phyloP scores from a whole-genome alignment of 2,797 vertebrate species.

The Strix occidentalis region DNA sequence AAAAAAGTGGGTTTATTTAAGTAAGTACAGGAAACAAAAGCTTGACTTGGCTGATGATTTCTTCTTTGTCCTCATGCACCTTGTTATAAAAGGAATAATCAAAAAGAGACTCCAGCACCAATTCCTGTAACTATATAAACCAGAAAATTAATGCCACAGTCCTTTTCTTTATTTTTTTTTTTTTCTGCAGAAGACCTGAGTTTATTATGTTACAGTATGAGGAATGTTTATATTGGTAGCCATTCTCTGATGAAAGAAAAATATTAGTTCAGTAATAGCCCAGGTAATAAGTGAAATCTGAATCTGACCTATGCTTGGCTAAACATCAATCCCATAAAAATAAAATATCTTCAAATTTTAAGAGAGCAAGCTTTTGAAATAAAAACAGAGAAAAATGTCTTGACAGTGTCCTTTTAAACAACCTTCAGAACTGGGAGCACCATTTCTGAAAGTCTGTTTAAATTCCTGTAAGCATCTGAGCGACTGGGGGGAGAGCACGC shows the following conservation, averaged over 20 bases:
- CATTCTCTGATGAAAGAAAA: background rate
- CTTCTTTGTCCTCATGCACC: background rate
- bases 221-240: background rate
- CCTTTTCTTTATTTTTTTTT: background rate
- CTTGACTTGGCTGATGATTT: background rate
- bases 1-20: background rate
- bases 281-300: background rate
- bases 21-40: background rate
- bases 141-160: background rate
- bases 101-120: background rate
- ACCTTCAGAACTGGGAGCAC: background rate
- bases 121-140: background rate
- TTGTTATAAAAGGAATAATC: background rate
- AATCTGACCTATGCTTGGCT: background rate
- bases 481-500: background rate
- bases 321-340: background rate
- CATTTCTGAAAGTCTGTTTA: background rate
- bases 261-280: background rate
- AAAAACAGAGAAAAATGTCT: background rate
- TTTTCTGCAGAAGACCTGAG: background rate
- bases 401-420: background rate
- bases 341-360: background rate
- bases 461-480: constrained; percentile 17
- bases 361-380: background rate
- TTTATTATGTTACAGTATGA: background rate